Base-by-base conservation (phyloP, 2,797 vertebrate species). In the Erpetoichthys calabaricus region DNA sequence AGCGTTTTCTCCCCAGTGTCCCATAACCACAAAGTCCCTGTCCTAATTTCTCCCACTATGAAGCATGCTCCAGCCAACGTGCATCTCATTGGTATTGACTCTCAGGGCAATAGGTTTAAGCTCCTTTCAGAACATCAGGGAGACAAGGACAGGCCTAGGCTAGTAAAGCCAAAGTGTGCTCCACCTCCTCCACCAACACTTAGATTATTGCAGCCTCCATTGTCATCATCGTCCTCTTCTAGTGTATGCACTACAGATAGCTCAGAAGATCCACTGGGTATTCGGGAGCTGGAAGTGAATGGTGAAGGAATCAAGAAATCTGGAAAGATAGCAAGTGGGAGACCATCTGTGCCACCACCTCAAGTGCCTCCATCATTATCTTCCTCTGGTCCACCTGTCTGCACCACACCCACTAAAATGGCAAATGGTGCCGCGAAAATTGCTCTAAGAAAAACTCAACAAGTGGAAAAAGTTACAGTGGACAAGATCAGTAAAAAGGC, bases 101-200 rank as follows among this genome's bases (percentile, higher is more conserved):
- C 95, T 84, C 92, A 97, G 89, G 94, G 96, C 80, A 98, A 98
- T 78, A 93, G 92, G 65, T 98, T 98, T 73, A 97, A 96, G 79
- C 90, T 99, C 78, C 85, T 99, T 66, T 90, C 91, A 5, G 96
- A 99, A 79, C 89, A 92, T 80, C 90, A 89, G 72, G 82, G 0
- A 10, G 91, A 96, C 74, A 84, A 89, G 69, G 94, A 98, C 81
- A 82, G 90, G 64, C 92, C 92, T 42, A 86, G 92, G 49, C 86
- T 93, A 45, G 86, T 98, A 57, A 99, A 98, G 77, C 95, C 95
- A 81, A 97, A 96, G 76, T 98, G 95, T 63, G 94, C 95, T 50
- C 96, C 96, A 1, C 96, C 95, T 44, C 95, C 94, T 1, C 95
- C 91, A 0, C 96, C 96, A 9, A 91, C 89, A 60, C 74, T 89